Evolutionary conservation across 2,797 vertebrate species (phyloP).

Genomic region (Hemitrygon akajei): DNA sequence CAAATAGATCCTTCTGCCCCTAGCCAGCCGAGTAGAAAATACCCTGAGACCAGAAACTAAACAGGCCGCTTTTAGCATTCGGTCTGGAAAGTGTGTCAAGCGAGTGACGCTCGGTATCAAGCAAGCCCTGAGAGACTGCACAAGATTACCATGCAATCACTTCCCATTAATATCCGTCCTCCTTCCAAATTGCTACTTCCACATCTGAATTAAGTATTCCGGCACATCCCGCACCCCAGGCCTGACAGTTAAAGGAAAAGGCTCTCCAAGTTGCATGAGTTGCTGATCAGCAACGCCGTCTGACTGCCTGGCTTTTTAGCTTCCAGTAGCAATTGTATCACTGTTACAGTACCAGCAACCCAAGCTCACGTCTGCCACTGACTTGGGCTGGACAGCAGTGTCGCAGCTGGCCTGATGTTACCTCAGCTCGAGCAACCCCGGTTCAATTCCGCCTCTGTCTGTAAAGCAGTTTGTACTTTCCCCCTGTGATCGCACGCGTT

Average conservation of each 20-base stretch:
- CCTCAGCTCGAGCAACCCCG: too few relatives aligned
- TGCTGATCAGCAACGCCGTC: neutral
- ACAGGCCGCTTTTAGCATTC: neutral
- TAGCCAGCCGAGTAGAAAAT: neutral
- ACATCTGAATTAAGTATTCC: neutral
- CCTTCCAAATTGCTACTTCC: slow-evolving; percentile 26
- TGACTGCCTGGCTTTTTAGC: neutral
- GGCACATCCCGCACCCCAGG: neutral
- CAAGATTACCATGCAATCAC: slow-evolving; percentile 20
- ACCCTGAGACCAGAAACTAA: neutral
- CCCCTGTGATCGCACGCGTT: too few relatives aligned
- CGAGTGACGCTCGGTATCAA: neutral
- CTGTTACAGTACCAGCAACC: too few relatives aligned
- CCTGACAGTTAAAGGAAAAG: neutral
- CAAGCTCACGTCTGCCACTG: too few relatives aligned
- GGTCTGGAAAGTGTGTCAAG: slow-evolving; percentile 22
- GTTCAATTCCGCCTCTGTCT: too few relatives aligned
- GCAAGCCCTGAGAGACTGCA: neutral
- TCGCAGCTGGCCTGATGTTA: too few relatives aligned
- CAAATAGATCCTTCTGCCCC: neutral
- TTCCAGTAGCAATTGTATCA: neutral
- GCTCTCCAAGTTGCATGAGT: neutral
- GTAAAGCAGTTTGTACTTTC: too few relatives aligned
- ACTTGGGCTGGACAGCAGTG: too few relatives aligned
- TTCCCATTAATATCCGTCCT: slow-evolving; percentile 28